Conservation (phyloP, 2,888 invertebrate genomes). For the Coelinius sp. region DNA sequence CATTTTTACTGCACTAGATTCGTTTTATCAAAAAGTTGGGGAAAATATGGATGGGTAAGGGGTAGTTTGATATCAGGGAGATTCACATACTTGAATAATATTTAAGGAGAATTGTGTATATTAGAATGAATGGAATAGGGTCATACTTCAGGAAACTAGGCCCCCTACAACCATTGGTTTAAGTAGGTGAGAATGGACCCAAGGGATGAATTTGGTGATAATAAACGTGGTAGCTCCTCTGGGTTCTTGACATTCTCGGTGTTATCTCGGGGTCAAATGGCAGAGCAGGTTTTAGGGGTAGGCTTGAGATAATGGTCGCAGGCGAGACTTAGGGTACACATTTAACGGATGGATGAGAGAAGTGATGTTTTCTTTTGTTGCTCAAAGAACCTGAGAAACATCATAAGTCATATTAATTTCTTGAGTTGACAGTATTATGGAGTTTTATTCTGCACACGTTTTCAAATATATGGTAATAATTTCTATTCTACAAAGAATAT, state of each 20-base stretch:
- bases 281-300: constrained; percentile 11
- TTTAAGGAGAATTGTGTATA: not conserved
- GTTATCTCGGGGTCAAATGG: constrained; percentile 28
- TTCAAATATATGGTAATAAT: no score
- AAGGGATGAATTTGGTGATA: constrained; percentile 24
- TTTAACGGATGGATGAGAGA: not conserved
- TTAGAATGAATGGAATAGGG: not conserved
- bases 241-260: constrained; percentile 20
- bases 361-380: constrained; percentile 8
- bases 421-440: not conserved
- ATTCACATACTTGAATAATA: not conserved
- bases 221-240: constrained; percentile 6
- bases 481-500: no score
- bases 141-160: not conserved
- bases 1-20: not conserved
- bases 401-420: not conserved
- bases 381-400: not conserved
- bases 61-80: not conserved
- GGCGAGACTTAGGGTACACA: not conserved
- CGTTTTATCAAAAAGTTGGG: not conserved
- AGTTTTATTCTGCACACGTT: not conserved
- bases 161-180: not conserved
- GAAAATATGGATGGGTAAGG: not conserved
- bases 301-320: constrained; percentile 31
- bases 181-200: not conserved